Evolutionary conservation across 1,140 invertebrate species (phyloP), one percentile per base, ranked within the genome.

Genomic region (Octopus bimaculoides): DNA sequence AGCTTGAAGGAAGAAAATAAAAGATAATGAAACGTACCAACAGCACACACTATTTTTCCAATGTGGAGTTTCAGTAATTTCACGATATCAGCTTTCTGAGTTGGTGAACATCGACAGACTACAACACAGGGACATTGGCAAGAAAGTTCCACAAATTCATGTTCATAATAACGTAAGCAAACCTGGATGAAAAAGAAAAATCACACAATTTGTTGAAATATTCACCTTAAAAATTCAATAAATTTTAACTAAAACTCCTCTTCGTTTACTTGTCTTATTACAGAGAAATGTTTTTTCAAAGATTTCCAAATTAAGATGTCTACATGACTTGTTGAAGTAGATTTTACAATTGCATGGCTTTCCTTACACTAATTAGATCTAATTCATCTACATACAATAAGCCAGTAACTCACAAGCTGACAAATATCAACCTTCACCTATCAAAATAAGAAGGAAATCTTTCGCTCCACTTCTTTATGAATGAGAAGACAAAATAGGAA

Each of bases 31-130:
- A n/a, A 81, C 81, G 86, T 85, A 86, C 91, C 91, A 82, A 92
- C 89, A 41, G 91, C 91, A 86, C 91, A 89, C 53, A 91, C 90
- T 79, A 95, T 92, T 87, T 96, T 96, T 1, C 93, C 93, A 1
- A 96, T 97, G 82, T 98, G 94, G 85, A 93, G 93, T 83, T 98
- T 95, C 81, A 99, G 95, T 56, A 99, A 88, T 79, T 92, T 90
- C 69, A 99, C 98, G 77, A 99, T 97, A 87, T 96, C 94, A 5
- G 98, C 98, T 91, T 99, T 99, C 91, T 99, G 98, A 4, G 98
- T 99, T 1, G 98, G 98, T 14, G 97, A 99, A 91, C 98, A 99
- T 77, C 98, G 93, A 85, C 93, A 94, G 79, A 96, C 97, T 10
- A 99, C 97, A 69, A 99, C 98, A 4, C 96, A 96, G 0, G 97